These are phyloP conservation scores for Cheirogaleus major DNA, from an alignment of 2,797 vertebrate genomes.

Conservation along the genomic window DNA sequence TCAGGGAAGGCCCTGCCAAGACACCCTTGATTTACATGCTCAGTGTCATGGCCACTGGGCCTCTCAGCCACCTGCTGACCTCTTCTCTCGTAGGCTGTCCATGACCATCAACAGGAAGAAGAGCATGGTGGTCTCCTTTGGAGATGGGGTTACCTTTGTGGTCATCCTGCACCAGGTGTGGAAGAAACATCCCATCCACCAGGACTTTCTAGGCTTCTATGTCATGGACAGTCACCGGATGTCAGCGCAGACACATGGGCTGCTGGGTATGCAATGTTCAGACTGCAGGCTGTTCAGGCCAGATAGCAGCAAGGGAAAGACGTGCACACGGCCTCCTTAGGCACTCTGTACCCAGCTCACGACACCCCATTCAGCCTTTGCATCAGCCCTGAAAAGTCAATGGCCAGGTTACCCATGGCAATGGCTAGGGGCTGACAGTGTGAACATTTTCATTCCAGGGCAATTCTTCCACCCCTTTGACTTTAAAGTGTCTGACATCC, in stretches of 20 bases:
- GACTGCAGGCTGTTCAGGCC: neutral
- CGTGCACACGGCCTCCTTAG: neutral
- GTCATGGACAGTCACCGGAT: conserved; percentile 89
- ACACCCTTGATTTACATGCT: neutral
- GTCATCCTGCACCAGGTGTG: conserved; percentile 92
- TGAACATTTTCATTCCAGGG: conserved; percentile 80
- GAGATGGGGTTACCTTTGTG: conserved; percentile 88
- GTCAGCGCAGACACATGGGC: conserved; percentile 91
- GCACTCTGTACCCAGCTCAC: too few relatives aligned
- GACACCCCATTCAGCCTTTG: neutral
- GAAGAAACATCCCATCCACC: conserved; percentile 89
- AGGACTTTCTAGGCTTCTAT: conserved; percentile 94
- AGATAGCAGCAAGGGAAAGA: neutral
- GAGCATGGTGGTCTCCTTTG: conserved; percentile 89
- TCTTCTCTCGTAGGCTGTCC: conserved; percentile 86
- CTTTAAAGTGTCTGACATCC: conserved; percentile 89
- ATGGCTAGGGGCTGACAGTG: neutral
- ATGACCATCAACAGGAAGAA: conserved; percentile 88
- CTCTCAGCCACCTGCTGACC: neutral
- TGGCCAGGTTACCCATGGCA: neutral
- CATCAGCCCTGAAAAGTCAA: neutral
- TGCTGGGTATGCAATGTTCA: conserved; percentile 90
- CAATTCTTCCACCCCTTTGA: conserved; percentile 92
- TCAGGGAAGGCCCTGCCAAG: neutral
- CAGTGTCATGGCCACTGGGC: neutral